A percentile compares a stretch with the other conserved stretches of the same genome.
Conservation (phyloP, 2,113 vertebrate genomes). For the Noturus placidus region DNA sequence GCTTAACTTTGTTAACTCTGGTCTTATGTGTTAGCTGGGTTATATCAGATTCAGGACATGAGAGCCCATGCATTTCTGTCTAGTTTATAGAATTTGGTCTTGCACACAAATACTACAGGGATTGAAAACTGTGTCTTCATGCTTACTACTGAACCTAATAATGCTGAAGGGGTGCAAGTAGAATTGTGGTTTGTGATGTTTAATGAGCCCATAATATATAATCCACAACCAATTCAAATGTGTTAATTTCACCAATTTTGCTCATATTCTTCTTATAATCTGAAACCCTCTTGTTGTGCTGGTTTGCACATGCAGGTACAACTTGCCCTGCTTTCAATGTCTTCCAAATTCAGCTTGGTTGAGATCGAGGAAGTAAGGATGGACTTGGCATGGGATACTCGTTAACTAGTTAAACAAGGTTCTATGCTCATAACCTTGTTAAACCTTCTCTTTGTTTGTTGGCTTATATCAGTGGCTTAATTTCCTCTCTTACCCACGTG, state of each 20-base stretch:
- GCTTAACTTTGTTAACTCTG: background rate
- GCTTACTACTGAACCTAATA: background rate
- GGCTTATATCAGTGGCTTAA: background rate
- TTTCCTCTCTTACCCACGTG: background rate
- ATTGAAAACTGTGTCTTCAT: too few species aligned
- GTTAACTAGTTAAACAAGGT: background rate
- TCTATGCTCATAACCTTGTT: background rate
- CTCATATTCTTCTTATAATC: background rate
- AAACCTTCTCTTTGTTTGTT: background rate
- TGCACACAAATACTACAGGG: background rate
- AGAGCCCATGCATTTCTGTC: slow-evolving; percentile 22
- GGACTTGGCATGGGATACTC: background rate
- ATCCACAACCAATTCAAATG: background rate
- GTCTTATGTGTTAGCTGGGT: background rate
- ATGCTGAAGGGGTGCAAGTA: background rate
- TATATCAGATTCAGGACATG: background rate
- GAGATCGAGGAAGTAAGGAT: background rate
- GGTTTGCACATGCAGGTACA: background rate
- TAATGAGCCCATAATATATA: background rate
- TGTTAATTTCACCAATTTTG: background rate
- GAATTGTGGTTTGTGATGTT: background rate
- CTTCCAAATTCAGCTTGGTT: background rate
- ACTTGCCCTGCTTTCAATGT: background rate
- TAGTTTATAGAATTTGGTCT: too few species aligned
- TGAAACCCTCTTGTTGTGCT: background rate